These are phyloP conservation scores for Scaptodrosophila latifasciaeformis DNA, from an alignment of 2,888 invertebrate genomes.

Conservation along the genomic window DNA sequence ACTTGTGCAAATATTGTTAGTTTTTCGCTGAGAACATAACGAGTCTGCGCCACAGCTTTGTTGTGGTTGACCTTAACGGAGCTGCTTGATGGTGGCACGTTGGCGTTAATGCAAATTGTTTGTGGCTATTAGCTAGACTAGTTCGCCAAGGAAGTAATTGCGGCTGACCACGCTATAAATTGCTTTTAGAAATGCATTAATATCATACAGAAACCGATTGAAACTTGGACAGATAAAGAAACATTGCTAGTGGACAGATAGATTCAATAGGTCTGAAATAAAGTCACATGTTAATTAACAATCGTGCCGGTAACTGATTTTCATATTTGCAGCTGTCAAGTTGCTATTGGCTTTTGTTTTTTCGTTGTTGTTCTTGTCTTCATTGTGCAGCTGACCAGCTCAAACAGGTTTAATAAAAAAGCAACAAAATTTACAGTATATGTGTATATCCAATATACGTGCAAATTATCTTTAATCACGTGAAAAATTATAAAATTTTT, in stretches of 20 bases:
- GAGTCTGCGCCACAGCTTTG: not conserved
- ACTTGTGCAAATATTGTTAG: not conserved
- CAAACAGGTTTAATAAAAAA: slow-evolving; percentile 55
- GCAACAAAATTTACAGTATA: slow-evolving; percentile 12
- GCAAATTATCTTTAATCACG: slow-evolving; percentile 50
- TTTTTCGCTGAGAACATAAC: not conserved
- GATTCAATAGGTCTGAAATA: slow-evolving; percentile 24
- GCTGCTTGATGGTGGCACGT: slow-evolving; percentile 15
- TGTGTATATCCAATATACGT: slow-evolving; percentile 11
- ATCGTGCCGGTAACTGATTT: slow-evolving; percentile 53
- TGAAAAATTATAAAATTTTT: slow-evolving; percentile 40
- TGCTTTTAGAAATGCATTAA: slow-evolving; percentile 28
- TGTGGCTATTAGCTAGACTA: slow-evolving; percentile 9
- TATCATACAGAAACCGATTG: slow-evolving; percentile 25
- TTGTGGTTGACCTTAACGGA: slow-evolving; percentile 57
- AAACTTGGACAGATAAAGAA: too few species aligned
- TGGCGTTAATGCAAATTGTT: slow-evolving; percentile 29
- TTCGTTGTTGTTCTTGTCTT: slow-evolving; percentile 9
- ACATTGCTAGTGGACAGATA: slow-evolving; percentile 16
- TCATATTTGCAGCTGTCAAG: slow-evolving; percentile 19
- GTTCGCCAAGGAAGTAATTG: slow-evolving; percentile 47
- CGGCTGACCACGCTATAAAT: slow-evolving; percentile 14
- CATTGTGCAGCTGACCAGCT: slow-evolving; percentile 14
- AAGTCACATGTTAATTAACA: slow-evolving; percentile 60
- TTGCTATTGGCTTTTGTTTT: slow-evolving; percentile 7